phyloP scores from a whole-genome alignment of 2,888 invertebrate species.

The Stictocephala bisonia region DNA sequence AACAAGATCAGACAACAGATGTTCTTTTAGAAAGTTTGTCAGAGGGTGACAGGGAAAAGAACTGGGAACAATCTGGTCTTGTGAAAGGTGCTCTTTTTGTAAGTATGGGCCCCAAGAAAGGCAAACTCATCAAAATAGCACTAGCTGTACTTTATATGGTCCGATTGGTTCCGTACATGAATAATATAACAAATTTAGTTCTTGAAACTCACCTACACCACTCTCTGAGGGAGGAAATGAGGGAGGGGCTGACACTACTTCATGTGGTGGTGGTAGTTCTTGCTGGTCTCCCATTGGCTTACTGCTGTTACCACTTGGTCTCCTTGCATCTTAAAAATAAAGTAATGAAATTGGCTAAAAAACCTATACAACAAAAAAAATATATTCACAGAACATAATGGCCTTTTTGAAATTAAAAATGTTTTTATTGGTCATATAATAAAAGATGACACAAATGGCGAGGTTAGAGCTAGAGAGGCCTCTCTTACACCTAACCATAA shows the following conservation, averaged over 20 bases:
- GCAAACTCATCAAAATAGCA: no score
- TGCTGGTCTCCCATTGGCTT: background rate
- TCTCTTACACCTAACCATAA: no score
- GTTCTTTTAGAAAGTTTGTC: no score
- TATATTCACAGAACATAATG: background rate
- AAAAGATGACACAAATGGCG: background rate
- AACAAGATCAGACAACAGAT: no score
- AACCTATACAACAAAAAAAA: background rate
- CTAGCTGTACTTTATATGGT: no score
- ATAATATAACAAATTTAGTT: no score
- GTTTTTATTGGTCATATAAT: background rate
- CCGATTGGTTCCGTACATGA: no score
- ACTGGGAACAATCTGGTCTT: no score
- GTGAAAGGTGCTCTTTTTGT: no score
- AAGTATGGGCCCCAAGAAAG: no score
- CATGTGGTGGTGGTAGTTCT: background rate
- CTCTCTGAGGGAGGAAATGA: constrained; percentile 29
- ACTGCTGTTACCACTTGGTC: background rate
- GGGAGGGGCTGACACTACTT: background rate
- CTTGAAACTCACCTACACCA: background rate
- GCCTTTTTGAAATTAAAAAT: background rate
- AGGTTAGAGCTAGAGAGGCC: no score
- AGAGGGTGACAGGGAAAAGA: no score
- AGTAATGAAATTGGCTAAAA: background rate
- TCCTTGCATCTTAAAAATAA: constrained; percentile 7